Conservation (phyloP, 2,888 invertebrate species). For the Oxyteleia sp. region DNA sequence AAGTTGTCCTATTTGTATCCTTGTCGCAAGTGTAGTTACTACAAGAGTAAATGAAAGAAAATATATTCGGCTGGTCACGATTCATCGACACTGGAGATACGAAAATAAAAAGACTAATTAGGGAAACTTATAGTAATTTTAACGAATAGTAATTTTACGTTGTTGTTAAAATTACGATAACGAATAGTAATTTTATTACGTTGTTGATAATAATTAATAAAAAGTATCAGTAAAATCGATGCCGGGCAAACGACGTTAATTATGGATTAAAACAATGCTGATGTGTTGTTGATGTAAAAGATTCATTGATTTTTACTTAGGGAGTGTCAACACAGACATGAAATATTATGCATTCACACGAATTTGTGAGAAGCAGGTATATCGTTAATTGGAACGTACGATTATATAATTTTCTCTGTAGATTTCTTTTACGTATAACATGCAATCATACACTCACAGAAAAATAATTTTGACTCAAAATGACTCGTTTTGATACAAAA, state of each 20-base stretch:
- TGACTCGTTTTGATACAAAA: too few relatives aligned
- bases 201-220: not conserved
- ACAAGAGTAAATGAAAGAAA: too few relatives aligned
- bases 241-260: not conserved
- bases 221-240: not conserved
- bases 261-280: slow-evolving; percentile 19
- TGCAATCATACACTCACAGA: slow-evolving; percentile 55
- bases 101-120: too few relatives aligned
- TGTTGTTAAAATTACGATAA: too few relatives aligned
- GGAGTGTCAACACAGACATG: slow-evolving; percentile 33
- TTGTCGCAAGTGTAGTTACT: too few relatives aligned
- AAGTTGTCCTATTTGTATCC: too few relatives aligned
- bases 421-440: slow-evolving; percentile 50
- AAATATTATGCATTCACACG: slow-evolving; percentile 30
- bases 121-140: too few relatives aligned
- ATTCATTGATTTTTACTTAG: slow-evolving; percentile 40
- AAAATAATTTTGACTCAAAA: too few relatives aligned
- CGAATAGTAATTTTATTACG: too few relatives aligned
- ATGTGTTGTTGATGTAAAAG: slow-evolving; percentile 18
- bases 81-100: too few relatives aligned
- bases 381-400: slow-evolving; percentile 48
- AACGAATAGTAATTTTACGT: too few relatives aligned
- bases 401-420: slow-evolving; percentile 61
- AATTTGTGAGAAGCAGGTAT: slow-evolving; percentile 51
- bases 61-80: too few relatives aligned